These are phyloP conservation scores for Esox masquinongy DNA, from an alignment of 2,797 vertebrate species.

Conservation along the genomic window DNA sequence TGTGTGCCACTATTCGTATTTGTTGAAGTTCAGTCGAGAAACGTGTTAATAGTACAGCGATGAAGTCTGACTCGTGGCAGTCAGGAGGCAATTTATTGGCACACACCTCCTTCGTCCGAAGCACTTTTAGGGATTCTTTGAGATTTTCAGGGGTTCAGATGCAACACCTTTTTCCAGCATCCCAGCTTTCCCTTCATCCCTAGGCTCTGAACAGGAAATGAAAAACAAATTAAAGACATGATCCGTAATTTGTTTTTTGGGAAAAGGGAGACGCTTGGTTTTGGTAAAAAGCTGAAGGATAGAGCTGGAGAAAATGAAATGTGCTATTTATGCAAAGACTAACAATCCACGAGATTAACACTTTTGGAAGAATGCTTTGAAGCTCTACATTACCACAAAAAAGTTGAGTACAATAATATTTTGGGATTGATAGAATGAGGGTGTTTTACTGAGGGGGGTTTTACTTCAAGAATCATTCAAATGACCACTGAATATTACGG, in stretches of 20 bases:
- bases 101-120: slow-evolving; percentile 20
- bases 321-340: background rate
- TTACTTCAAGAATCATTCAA: background rate
- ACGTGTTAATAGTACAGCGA: slow-evolving; percentile 12
- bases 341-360: no score
- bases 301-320: background rate
- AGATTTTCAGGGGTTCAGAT: slow-evolving; percentile 44
- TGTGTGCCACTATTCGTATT: background rate
- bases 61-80: slow-evolving; percentile 12
- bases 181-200: slow-evolving; percentile 26
- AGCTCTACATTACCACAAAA: no score
- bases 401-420: no score
- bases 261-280: background rate
- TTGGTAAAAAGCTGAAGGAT: background rate
- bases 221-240: slow-evolving; percentile 24
- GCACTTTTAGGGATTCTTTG: slow-evolving; percentile 28
- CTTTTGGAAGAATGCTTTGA: no score
- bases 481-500: background rate
- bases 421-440: no score
- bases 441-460: background rate
- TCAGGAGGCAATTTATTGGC: slow-evolving; percentile 25
- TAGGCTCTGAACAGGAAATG: slow-evolving; percentile 59
- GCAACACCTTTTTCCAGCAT: slow-evolving; percentile 54
- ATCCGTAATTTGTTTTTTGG: slow-evolving; percentile 12
- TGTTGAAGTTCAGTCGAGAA: no score